Evolutionary conservation across 2,797 vertebrate genomes (phyloP), one percentile per base, ranked within the genome.

Genomic region (Siniperca obscura): DNA sequence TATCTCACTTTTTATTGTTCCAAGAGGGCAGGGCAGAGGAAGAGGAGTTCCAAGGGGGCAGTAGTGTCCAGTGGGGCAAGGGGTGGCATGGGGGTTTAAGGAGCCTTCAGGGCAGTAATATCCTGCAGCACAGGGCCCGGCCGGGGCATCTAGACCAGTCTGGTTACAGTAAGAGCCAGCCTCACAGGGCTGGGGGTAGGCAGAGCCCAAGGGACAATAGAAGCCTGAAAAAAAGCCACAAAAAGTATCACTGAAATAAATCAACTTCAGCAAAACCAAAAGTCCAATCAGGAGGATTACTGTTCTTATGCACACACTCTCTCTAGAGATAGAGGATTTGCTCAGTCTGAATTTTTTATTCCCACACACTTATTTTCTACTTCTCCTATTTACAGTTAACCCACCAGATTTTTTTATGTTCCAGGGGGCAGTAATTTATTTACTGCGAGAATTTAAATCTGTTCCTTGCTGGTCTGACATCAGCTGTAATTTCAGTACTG

Each of bases 11-110:
- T 90, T 93, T 34, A 95, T 68, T 30, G 96, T 97, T 53, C 98
- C 97, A 30, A 52, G 9, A 2, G 96, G 97, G 83, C 98, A 99
- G 30, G 96, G 93, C 1, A 97, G 64, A 1, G 97, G 97, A 68
- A 92, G 80, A 3, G 80, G 84, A 4, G 94, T 96, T 14, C 97
- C 97, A 84, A 85, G 68, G 0, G 97, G 97, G 74, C 98, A 99
- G 82, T 96, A 98, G 92, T 98, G 95, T n/a, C 97, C 97, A 87
- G 71, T 46, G 6, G 95, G 93, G 82, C 96, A 97, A 11, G 65
- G 83, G n/a, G 75, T 68, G n/a, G 86, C 42, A 42, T 92, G 72
- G 17, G 94, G 84, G 76, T 90, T 83, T 62, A 76, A 52, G 48
- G 95, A 94, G 66, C 94, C 95, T 76, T 60, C 85, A 2, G 94